A percentile compares a stretch with the other conserved stretches of the same genome.
These are phyloP conservation scores for Trypoxylon attenuatum DNA, from an alignment of 2,888 invertebrate species.

Conservation along the genomic window DNA sequence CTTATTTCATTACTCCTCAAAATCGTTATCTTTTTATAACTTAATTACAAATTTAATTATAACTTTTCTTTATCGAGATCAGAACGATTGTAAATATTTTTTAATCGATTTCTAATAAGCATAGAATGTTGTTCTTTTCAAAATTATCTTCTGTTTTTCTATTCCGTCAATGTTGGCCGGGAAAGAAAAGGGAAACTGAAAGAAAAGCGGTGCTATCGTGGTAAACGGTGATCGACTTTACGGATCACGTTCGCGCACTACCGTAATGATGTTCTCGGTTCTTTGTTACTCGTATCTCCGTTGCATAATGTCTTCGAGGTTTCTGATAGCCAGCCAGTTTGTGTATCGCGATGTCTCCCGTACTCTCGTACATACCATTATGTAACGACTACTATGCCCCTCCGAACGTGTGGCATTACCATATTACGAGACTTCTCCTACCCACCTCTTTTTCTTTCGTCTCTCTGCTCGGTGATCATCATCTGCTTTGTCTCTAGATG, in stretches of 20 bases:
- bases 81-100: no score
- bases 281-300: conserved; percentile 47
- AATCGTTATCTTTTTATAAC: no score
- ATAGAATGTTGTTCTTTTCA: no score
- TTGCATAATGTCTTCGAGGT: conserved; percentile 57
- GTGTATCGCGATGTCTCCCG: conserved; percentile 53
- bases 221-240: conserved; percentile 21
- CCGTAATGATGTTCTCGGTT: conserved; percentile 38
- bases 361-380: conserved; percentile 50
- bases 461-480: neutral
- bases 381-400: conserved; percentile 48
- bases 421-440: conserved; percentile 54
- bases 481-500: conserved; percentile 1
- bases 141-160: no score
- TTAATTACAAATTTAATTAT: no score
- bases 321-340: conserved; percentile 56
- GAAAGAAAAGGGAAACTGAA: no score
- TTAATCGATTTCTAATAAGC: no score
- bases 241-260: conserved; percentile 19
- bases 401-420: conserved; percentile 55
- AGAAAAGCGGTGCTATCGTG: no score
- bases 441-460: neutral
- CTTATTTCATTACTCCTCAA: no score
- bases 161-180: no score
- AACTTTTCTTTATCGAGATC: no score